phyloP scores from a whole-genome alignment of 2,888 invertebrate genomes.

The Petrolisthes manimaculis region DNA sequence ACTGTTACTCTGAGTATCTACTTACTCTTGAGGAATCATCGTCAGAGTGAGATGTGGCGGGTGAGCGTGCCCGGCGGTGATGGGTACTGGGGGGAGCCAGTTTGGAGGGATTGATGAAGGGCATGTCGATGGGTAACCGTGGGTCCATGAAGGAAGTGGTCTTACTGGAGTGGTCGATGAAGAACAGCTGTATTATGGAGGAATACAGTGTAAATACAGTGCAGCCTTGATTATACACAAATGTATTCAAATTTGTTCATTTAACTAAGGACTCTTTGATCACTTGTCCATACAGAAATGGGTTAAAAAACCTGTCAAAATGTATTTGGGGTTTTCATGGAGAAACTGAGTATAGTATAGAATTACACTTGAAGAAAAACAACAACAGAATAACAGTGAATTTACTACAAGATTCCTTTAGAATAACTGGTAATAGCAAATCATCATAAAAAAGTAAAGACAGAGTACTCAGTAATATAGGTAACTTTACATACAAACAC shows the following conservation, averaged over 20 bases:
- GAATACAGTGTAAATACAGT: not conserved
- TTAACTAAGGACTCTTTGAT: not conserved
- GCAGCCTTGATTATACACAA: not conserved
- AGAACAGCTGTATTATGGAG: constrained; percentile 77
- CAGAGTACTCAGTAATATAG: too few species aligned
- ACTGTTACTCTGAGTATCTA: not conserved
- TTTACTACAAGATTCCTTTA: too few species aligned
- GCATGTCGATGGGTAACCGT: constrained; percentile 87
- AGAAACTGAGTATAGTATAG: too few species aligned
- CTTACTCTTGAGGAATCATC: constrained; percentile 67
- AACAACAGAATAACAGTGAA: too few species aligned
- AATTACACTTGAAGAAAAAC: too few species aligned
- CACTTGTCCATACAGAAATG: too few species aligned
- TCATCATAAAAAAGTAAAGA: too few species aligned
- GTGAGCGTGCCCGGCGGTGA: constrained; percentile 66
- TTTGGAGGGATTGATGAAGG: constrained; percentile 74
- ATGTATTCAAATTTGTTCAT: not conserved
- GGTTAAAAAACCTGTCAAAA: too few species aligned
- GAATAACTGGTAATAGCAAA: too few species aligned
- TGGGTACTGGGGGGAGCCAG: constrained; percentile 67
- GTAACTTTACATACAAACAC: too few species aligned
- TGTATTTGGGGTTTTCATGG: too few species aligned
- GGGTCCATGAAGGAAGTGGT: constrained; percentile 98
- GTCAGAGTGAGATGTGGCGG: constrained; percentile 63
- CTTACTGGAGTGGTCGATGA: constrained; percentile 94